Base-by-base conservation (phyloP, 2,888 invertebrate species). In the Epinotia ramella region DNA sequence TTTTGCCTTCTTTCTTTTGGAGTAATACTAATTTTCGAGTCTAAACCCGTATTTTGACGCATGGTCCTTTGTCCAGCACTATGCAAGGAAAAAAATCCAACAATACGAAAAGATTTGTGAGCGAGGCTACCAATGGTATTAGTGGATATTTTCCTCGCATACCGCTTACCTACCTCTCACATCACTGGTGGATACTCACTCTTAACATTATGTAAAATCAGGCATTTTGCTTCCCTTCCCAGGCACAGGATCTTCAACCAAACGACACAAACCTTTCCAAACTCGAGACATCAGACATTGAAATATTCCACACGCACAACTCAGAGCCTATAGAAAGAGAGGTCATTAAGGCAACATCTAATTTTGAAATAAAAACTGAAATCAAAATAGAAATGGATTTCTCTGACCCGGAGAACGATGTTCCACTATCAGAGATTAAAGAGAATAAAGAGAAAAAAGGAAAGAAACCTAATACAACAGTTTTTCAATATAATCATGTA, bases 401-500 rank as follows among this genome's bases (percentile, higher is more conserved):
- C 11, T 77, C 77, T 0, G 77, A 77, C 18, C 40, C 57, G 0
- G 77, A 75, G 18, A 67, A 77, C 20, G 72, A 76, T 12, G 56
- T 75, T 18, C 77, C 77, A 3, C 44, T 77, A 44, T 77, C 77
- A 0, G 44, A 72, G 33, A 67, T 77, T 0, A 77, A 72, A 60
- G 70, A 64, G n/a, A 65, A 66, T 6, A 75, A 73, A 76, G 40
- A 11, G n/a, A 46, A 20, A 63, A 16, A 9, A 11, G 44, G 40
- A 66, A 70, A 59, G n/a, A 7, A 66, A 53, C 53, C n/a, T 16
- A 62, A 70, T 18, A 56, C 57, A n/a, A 57, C 70, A 4, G 57
- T 72, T 3, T 70, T 80, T 11, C 79, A 81, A 18, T 81, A 80
- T 0, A 84, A 84, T 66, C 91, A 89, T 28, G 82, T 86, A 2